These are phyloP conservation scores for Drosophila infuscata DNA, from an alignment of 2,888 invertebrate species.

Conservation along the genomic window DNA sequence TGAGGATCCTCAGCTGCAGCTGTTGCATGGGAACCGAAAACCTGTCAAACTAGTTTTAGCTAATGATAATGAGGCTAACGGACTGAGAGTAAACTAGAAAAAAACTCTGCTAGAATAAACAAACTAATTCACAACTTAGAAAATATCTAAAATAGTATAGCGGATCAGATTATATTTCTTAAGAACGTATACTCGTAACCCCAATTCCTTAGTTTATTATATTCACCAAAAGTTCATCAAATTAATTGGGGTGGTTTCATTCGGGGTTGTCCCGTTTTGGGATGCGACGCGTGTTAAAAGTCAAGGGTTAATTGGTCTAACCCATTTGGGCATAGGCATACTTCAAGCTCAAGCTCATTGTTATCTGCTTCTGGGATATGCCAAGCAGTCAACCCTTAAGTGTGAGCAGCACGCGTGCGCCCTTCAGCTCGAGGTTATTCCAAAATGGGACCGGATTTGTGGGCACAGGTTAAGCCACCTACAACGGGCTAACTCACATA, in stretches of 20 bases:
- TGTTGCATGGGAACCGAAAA: slow-evolving; percentile 67
- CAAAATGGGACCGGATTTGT: slow-evolving; percentile 59
- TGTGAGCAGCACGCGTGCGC: slow-evolving; percentile 70
- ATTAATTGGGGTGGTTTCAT: slow-evolving; percentile 44
- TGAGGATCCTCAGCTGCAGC: slow-evolving; percentile 49
- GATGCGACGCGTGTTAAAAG: slow-evolving; percentile 46
- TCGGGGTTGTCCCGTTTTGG: slow-evolving; percentile 48
- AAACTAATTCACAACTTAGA: background rate
- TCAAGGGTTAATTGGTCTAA: slow-evolving; percentile 71
- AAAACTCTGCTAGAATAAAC: background rate
- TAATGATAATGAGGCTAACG: slow-evolving; percentile 4
- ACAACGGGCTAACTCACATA: background rate
- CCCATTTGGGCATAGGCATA: slow-evolving; percentile 34
- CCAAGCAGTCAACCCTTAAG: slow-evolving; percentile 62
- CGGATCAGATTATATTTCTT: background rate
- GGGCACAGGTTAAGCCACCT: slow-evolving; percentile 14
- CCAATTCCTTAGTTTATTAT: background rate
- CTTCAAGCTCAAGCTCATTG: slow-evolving; percentile 10
- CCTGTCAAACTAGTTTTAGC: slow-evolving; percentile 56
- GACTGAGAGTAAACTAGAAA: background rate
- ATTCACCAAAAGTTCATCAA: background rate
- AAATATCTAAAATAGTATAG: background rate
- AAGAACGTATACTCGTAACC: background rate
- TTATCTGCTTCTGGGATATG: slow-evolving; percentile 57
- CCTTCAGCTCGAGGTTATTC: slow-evolving; percentile 42